Percentiles rank a stretch among this genome's conserved stretches.
phyloP scores from a whole-genome alignment of 2,797 vertebrate species.

The Urocyon cinereoargenteus region DNA sequence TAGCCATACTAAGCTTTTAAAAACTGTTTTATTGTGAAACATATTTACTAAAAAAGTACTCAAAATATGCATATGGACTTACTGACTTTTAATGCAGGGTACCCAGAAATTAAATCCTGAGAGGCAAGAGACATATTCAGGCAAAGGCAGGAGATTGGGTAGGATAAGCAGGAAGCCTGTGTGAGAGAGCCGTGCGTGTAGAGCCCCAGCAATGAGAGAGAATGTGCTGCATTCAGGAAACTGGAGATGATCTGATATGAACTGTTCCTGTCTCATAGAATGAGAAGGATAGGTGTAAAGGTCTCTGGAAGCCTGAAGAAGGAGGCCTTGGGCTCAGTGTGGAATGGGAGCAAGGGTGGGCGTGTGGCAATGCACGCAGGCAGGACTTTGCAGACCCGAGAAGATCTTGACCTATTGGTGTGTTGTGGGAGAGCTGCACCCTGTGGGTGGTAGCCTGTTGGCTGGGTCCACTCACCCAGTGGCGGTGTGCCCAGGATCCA shows the following conservation, averaged over 20 bases:
- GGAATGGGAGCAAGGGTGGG: neutral
- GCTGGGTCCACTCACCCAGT: fast-evolving
- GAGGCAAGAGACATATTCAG: fast-evolving
- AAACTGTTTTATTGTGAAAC: neutral
- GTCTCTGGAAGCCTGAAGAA: too few species aligned
- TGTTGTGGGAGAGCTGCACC: fast-evolving
- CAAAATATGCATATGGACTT: neutral
- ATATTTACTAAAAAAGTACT: neutral
- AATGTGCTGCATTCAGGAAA: fast-evolving
- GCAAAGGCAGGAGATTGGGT: neutral
- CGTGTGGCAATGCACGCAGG: fast-evolving
- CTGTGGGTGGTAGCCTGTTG: neutral
- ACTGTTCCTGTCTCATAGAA: fast-evolving
- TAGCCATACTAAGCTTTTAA: neutral
- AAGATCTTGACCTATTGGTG: fast-evolving
- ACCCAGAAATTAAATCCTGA: fast-evolving
- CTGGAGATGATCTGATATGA: fast-evolving
- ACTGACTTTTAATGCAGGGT: too few species aligned
- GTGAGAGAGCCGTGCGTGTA: fast-evolving
- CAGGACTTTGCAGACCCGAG: fast-evolving
- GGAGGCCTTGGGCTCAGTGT: neutral
- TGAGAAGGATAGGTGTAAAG: fast-evolving
- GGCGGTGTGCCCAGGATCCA: fast-evolving
- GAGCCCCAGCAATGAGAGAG: too few species aligned
- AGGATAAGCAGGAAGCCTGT: neutral